A percentile compares a stretch with the other conserved stretches of the same genome.
phyloP scores from a whole-genome alignment of 2,113 vertebrate genomes.

The Heterotilapia buettikoferi region DNA sequence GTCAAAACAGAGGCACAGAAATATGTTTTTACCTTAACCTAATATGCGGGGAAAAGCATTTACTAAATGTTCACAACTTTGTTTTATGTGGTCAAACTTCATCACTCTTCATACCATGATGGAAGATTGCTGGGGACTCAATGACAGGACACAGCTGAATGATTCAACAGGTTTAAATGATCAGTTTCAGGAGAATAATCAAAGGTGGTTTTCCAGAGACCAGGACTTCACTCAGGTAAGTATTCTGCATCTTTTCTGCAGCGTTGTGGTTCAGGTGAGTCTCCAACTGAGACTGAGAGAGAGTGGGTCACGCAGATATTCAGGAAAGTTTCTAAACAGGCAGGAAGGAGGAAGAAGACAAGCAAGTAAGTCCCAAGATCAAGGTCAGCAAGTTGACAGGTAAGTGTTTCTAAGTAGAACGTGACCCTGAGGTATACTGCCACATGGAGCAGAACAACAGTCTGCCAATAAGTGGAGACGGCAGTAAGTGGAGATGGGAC shows the following conservation, averaged over 20 bases:
- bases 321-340: not conserved
- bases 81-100: not conserved
- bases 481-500: not conserved
- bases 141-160: not conserved
- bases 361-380: not conserved
- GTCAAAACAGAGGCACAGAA: not conserved
- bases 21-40: not conserved
- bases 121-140: not conserved
- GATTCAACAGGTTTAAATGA: not conserved
- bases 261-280: not conserved
- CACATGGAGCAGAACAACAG: not conserved
- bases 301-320: not conserved
- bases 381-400: not conserved
- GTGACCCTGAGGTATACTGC: not conserved
- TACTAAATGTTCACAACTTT: not conserved
- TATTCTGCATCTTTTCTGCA: not conserved
- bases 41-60: accelerated
- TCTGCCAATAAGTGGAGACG: not conserved
- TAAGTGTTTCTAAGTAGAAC: not conserved
- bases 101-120: not conserved
- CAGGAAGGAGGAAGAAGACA: not conserved
- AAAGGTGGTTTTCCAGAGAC: not conserved
- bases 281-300: not conserved
- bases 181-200: accelerated
- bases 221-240: not conserved